Conservation (phyloP, 2,113 vertebrate species). For the Tringa solitaria region DNA sequence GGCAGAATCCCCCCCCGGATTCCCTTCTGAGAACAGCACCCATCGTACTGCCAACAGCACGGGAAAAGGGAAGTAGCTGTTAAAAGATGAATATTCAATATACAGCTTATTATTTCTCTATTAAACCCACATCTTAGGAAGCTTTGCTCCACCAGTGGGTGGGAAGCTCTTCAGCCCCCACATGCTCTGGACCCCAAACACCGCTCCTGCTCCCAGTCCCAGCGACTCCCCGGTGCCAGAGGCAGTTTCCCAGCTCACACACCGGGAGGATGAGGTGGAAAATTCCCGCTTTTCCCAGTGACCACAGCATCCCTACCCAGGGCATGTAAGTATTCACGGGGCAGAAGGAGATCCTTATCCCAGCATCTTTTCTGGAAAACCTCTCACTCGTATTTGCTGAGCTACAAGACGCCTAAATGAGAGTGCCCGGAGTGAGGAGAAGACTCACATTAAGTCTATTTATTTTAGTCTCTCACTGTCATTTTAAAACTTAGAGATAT, state of each 20-base stretch:
- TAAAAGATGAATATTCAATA: background rate
- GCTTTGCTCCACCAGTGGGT: background rate
- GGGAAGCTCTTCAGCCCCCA: background rate
- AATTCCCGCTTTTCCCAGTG: background rate
- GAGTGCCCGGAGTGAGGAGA: background rate
- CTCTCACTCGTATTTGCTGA: background rate
- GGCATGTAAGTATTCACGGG: rapidly evolving
- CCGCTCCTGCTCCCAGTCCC: background rate
- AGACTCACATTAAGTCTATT: background rate
- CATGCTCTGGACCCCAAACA: rapidly evolving
- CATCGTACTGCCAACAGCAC: rapidly evolving
- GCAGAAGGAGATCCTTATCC: background rate
- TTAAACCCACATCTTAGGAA: background rate
- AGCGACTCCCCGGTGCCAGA: background rate
- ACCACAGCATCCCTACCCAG: background rate
- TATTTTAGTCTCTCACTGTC: background rate
- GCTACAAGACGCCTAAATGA: rapidly evolving
- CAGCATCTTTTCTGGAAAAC: background rate
- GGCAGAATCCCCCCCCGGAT: background rate
- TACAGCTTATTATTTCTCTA: background rate
- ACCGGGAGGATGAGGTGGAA: rapidly evolving
- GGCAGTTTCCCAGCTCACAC: background rate
- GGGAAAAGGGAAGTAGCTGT: background rate
- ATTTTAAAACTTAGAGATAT: background rate
- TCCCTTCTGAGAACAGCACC: background rate